Conservation (phyloP, 2,113 vertebrate genomes). For the Pampusana beccarii region DNA sequence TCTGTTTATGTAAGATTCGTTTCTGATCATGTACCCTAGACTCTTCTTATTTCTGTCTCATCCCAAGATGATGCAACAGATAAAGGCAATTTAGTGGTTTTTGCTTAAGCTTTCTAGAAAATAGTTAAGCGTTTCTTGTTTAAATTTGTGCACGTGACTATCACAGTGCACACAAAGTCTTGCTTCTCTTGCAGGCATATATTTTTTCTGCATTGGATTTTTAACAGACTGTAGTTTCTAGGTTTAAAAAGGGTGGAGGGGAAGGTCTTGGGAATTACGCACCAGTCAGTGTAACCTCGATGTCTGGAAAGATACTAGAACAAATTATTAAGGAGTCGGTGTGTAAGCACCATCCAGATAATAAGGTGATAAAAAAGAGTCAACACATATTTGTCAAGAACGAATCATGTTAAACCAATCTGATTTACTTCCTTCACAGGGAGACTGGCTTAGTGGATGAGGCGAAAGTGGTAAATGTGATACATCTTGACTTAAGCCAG, state of each 20-base stretch:
- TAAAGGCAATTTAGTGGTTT: not conserved
- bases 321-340: constrained; percentile 7
- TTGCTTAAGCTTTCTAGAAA: not conserved
- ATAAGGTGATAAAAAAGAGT: constrained; percentile 37
- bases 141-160: not conserved
- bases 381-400: constrained; percentile 10
- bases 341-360: constrained; percentile 13
- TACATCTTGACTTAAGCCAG: not conserved
- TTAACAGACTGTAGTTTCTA: not conserved
- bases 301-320: not conserved
- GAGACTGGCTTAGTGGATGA: constrained; percentile 11
- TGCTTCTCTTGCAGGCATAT: not conserved
- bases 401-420: not conserved
- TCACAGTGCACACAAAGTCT: not conserved
- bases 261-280: not conserved
- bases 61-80: not conserved
- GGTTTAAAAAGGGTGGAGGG: not conserved
- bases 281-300: not conserved
- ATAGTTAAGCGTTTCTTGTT: not conserved
- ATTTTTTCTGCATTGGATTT: not conserved
- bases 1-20: constrained; percentile 5
- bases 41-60: constrained; percentile 22
- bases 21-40: not conserved
- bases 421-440: constrained; percentile 28
- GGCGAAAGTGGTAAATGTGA: not conserved